These are phyloP conservation scores for Hedya salicella DNA, from an alignment of 2,888 invertebrate genomes.

Conservation along the genomic window DNA sequence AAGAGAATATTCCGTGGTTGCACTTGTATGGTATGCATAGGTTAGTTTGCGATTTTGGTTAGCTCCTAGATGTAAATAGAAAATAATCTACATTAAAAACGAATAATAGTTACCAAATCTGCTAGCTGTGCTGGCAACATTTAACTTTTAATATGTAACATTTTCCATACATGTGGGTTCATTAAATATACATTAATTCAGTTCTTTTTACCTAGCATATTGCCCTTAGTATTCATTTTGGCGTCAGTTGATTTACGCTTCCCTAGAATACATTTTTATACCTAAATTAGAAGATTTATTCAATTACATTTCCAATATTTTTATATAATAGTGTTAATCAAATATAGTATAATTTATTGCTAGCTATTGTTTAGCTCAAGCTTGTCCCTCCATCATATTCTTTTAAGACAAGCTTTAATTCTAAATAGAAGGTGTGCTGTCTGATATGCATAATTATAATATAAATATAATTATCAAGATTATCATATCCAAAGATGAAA, in stretches of 20 bases:
- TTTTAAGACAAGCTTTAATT: constrained; percentile 15
- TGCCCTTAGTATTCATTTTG: constrained; percentile 7
- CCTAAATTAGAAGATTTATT: constrained; percentile 19
- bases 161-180: no score
- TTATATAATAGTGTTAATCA: constrained; percentile 34
- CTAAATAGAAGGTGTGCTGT: constrained; percentile 2
- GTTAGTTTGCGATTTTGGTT: no score
- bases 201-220: neutral
- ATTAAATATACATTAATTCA: neutral
- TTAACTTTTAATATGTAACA: neutral
- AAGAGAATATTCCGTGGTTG: no score
- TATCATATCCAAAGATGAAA: constrained; percentile 36
- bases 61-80: neutral
- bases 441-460: constrained; percentile 4
- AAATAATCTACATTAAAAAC: no score
- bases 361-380: constrained; percentile 51
- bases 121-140: constrained; percentile 8
- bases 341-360: constrained; percentile 14
- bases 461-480: constrained; percentile 17
- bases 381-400: constrained; percentile 51
- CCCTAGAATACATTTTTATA: constrained; percentile 24
- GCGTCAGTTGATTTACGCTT: constrained; percentile 22
- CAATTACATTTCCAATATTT: constrained; percentile 40
- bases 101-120: neutral
- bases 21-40: no score